phyloP scores from a whole-genome alignment of 2,113 vertebrate species.

The Saccopteryx leptura region DNA sequence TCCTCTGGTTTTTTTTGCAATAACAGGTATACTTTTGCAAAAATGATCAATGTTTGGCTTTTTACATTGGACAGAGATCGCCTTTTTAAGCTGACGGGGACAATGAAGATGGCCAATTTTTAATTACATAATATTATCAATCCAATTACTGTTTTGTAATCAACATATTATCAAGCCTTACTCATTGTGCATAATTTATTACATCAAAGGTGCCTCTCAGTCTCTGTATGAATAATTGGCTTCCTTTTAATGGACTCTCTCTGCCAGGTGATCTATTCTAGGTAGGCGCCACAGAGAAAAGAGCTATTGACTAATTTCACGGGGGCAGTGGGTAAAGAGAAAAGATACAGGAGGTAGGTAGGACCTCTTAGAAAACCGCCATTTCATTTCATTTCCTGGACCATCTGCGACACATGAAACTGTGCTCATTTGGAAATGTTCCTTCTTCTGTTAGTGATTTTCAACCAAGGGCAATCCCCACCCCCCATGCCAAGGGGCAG shows the following conservation, averaged over 20 bases:
- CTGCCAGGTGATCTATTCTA: neutral
- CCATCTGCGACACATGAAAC: neutral
- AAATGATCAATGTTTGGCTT: neutral
- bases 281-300: neutral
- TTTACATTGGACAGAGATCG: neutral
- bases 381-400: neutral
- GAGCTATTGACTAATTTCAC: neutral
- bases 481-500: neutral
- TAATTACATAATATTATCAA: conserved; percentile 4
- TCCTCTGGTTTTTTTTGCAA: neutral
- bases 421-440: neutral
- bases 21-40: neutral
- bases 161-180: neutral
- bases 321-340: neutral
- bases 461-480: neutral
- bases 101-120: neutral
- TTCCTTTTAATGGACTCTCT: neutral
- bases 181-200: neutral
- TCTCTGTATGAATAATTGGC: neutral
- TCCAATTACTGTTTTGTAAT: neutral
- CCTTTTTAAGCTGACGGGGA: neutral
- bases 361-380: neutral
- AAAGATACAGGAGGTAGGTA: neutral
- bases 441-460: neutral
- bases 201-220: neutral